Conservation (phyloP, 2,797 vertebrate species). For the Adelosebastes latens region DNA sequence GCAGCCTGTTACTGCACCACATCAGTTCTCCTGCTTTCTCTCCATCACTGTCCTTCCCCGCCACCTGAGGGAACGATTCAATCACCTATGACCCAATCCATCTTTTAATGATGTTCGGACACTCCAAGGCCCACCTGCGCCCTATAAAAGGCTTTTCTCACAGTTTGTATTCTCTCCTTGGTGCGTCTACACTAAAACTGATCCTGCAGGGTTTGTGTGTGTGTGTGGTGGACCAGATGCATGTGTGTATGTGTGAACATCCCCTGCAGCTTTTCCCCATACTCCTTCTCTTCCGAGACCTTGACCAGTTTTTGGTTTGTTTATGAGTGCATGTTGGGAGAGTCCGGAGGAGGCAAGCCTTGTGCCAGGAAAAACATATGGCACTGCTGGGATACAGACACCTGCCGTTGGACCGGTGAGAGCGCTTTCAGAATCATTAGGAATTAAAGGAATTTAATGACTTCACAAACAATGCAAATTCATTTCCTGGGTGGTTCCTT, state of each 20-base stretch:
- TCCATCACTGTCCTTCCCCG: slow-evolving; percentile 55
- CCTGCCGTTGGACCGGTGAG: slow-evolving; percentile 74
- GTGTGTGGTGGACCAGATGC: slow-evolving; percentile 8
- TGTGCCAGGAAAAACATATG: slow-evolving; percentile 83
- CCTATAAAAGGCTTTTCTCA: slow-evolving; percentile 41
- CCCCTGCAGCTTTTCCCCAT: slow-evolving; percentile 59
- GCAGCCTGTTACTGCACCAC: slow-evolving; percentile 50
- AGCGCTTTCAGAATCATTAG: slow-evolving; percentile 73
- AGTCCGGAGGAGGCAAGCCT: slow-evolving; percentile 67
- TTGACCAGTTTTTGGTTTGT: slow-evolving; percentile 80
- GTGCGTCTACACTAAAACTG: slow-evolving; percentile 18
- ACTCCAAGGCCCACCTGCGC: slow-evolving; percentile 71
- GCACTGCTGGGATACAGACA: slow-evolving; percentile 76
- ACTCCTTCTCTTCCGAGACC: slow-evolving; percentile 72
- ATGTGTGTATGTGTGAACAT: slow-evolving; percentile 32
- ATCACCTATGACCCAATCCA: slow-evolving; percentile 74
- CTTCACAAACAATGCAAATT: slow-evolving; percentile 75
- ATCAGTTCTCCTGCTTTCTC: slow-evolving; percentile 54
- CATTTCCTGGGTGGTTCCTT: slow-evolving; percentile 62
- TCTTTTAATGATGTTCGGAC: slow-evolving; percentile 78
- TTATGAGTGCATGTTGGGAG: slow-evolving; percentile 77
- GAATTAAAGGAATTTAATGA: slow-evolving; percentile 81
- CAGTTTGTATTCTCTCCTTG: slow-evolving; percentile 45
- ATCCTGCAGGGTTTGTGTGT: slow-evolving; percentile 19
- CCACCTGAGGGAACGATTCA: slow-evolving; percentile 66